Evolutionary conservation across 2,113 vertebrate genomes (phyloP).

Genomic region (Corythornis vintsioides): DNA sequence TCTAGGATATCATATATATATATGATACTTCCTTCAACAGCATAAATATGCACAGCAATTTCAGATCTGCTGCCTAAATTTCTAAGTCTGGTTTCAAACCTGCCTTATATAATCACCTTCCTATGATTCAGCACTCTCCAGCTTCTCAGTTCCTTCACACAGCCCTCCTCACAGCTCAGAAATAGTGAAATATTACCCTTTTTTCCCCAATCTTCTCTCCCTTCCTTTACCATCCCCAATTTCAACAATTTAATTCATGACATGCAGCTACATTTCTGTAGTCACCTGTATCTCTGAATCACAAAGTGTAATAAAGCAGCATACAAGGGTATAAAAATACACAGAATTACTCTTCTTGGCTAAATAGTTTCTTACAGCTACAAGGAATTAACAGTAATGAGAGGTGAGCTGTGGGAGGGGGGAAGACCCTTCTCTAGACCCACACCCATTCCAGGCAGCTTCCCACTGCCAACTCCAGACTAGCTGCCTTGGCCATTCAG

Average conservation of each 20-base stretch:
- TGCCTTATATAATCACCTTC: conserved; percentile 4
- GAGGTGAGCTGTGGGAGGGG: background rate
- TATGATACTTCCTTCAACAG: background rate
- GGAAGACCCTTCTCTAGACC: background rate
- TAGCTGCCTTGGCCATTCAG: background rate
- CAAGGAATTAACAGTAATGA: background rate
- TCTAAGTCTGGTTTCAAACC: background rate
- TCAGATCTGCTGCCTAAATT: background rate
- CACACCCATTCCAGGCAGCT: accelerated
- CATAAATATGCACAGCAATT: background rate
- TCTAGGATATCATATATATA: background rate
- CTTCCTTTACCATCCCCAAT: background rate
- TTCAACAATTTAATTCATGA: background rate
- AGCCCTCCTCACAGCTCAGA: background rate
- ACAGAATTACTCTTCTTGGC: background rate
- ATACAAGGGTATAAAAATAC: background rate
- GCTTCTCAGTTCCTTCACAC: background rate
- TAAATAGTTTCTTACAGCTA: background rate
- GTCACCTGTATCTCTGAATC: background rate
- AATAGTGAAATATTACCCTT: background rate
- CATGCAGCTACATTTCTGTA: background rate
- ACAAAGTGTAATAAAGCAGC: background rate
- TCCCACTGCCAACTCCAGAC: background rate
- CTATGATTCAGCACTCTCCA: conserved; percentile 25
- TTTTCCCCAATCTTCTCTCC: conserved; percentile 11